Evolutionary conservation across 2,113 vertebrate species (phyloP).

Genomic region (Hyperoodon ampullatus): DNA sequence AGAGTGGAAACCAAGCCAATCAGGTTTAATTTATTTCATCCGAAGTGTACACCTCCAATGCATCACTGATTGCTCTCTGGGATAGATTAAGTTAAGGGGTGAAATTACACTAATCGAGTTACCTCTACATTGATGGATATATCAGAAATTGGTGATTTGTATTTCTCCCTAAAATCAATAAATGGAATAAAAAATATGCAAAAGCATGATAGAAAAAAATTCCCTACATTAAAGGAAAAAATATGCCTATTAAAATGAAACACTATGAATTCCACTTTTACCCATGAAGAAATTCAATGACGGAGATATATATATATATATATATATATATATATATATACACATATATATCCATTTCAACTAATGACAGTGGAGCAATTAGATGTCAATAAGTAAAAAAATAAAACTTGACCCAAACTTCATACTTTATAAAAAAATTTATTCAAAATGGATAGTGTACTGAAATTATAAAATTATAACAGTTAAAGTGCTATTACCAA

Average conservation of each 20-base stretch:
- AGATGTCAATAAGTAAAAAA: background rate
- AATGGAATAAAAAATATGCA: background rate
- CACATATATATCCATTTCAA: background rate
- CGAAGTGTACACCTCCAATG: background rate
- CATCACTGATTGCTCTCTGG: background rate
- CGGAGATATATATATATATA: background rate
- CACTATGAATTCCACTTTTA: background rate
- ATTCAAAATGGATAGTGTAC: background rate
- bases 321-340: background rate
- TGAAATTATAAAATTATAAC: conserved; percentile 1
- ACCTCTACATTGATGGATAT: background rate
- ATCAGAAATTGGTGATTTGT: background rate
- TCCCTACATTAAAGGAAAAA: background rate
- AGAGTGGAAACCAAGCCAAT: background rate
- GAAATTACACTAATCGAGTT: background rate
- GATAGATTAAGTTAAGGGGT: background rate
- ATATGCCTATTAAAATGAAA: background rate
- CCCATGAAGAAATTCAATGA: background rate
- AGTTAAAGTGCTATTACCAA: background rate
- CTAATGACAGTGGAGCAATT: background rate
- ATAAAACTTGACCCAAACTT: background rate
- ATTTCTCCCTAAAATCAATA: conserved; percentile 6
- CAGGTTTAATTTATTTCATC: conserved; percentile 8
- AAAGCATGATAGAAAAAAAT: background rate
- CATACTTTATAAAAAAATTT: background rate